Evolutionary conservation across 2,797 vertebrate species (phyloP), one percentile per base, ranked within the genome.

Genomic region (Heterohyrax brucei): DNA sequence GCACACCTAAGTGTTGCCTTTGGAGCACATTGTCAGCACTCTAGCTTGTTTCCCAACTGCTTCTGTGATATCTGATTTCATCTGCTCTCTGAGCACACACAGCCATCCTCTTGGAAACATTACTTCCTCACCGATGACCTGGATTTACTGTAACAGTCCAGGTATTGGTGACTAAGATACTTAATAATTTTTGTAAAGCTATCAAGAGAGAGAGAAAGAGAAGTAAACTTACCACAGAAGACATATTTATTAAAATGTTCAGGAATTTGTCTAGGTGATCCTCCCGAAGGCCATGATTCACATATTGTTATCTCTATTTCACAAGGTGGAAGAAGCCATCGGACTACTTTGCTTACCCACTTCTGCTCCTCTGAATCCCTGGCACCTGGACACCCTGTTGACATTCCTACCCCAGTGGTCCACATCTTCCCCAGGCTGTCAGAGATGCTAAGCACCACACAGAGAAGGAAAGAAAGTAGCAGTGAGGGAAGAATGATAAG

Each of bases 321-420:
- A 21, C 48, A 19, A 3, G 73, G 21, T 2, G 0, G 46, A 44
- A 28, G 19, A 39, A 8, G 50, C 46, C 28, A 1, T 3, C 2
- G 0, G 2, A 2, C 3, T 1, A 0, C 48, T n/a, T 7, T 1
- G 24, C 39, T 18, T 7, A 4, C 46, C 50, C 1, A 1, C 7
- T 3, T 0, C 1, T 12, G 5, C 28, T 39, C 1, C 24, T 7
- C 2, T 10, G 9, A 6, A 30, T 1, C 1, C 0, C 59, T 5
- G 59, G 2, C 8, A 5, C 16, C 0, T 0, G 6, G 53, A 68
- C 39, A 26, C 9, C 3, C 16, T 13, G 1, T 64, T 1, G 4
- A 46, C 10, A 2, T 30, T 66, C 73, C 50, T 33, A n/a, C 3
- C 13, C 10, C 4, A 2, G 3, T 3, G 3, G 14, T 19, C 3